Base-by-base conservation (phyloP, 2,113 vertebrate genomes). In the Odocoileus virginianus region DNA sequence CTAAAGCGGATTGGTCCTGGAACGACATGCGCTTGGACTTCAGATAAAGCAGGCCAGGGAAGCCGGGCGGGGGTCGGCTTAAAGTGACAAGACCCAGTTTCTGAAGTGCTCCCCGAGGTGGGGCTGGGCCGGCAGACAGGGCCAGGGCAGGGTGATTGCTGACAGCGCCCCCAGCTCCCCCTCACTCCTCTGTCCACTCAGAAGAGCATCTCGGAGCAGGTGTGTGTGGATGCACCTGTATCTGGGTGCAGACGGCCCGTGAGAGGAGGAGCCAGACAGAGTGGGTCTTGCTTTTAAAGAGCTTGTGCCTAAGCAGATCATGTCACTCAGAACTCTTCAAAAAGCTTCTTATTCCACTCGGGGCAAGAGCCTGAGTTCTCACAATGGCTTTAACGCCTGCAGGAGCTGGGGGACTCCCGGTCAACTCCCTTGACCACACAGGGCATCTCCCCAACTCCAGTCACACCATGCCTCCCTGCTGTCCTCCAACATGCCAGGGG, bases 1-100 rank as follows among this genome's bases (percentile, higher is more conserved):
- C 99, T 99, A 99, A 99, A 99, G 98, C 99, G 97, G 99, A 99
- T 99, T 98, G 98, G 98, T 98, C 98, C 98, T 99, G 98, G 98
- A 99, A 99, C 98, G 98, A 99, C 98, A 99, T 97, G 99, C 98
- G 91, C 98, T 98, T 98, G 98, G 99, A 99, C 99, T 99, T 99
- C 99, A 99, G 98, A 99, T 98, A 98, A 99, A 99, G 98, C 98
- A 98, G 98, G 98, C 98, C 40, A 87, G 97, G 98, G 98, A 81
- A 97, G 98, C 95, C 7, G 90, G 97, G 97, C 60, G 91, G 87
- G 98, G 82, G 97, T 94, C 97, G 95, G 97, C 97, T 99, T 99
- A 99, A 99, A 99, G 98, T 23, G 98, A 98, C 97, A 98, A 43
- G 88, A 95, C 95, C 96, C 94, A 54, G 96, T 98, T 98, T 97